Evolutionary conservation across 2,888 invertebrate genomes (phyloP).

Genomic region (Nemapogon koenigi): DNA sequence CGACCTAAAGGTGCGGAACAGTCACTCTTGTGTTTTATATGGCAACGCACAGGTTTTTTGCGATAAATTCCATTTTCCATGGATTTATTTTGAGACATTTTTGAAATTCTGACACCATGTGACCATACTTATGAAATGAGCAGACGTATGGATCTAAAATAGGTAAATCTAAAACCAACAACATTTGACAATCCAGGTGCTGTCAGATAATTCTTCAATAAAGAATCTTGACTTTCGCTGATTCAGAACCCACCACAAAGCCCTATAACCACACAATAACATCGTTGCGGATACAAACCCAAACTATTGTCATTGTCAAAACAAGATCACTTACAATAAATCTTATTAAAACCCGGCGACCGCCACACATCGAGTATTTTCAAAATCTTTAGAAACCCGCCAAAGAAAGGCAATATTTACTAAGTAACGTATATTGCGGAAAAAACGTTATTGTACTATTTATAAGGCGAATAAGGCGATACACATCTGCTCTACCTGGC

Average conservation of each 20-base stretch:
- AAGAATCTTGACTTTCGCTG: slow-evolving; percentile 34
- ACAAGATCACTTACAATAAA: slow-evolving; percentile 65
- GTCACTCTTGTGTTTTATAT: too few species aligned
- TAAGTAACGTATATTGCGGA: not conserved
- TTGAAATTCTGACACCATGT: too few species aligned
- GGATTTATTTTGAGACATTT: too few species aligned
- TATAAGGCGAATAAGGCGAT: slow-evolving; percentile 3
- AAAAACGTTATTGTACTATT: slow-evolving; percentile 2
- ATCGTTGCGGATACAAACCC: slow-evolving; percentile 42
- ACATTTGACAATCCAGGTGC: slow-evolving; percentile 10
- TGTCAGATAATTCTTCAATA: not conserved
- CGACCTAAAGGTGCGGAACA: too few species aligned
- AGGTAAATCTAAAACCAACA: slow-evolving; percentile 24
- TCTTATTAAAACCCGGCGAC: slow-evolving; percentile 46
- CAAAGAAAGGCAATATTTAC: slow-evolving; percentile 5
- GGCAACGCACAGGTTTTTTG: too few species aligned
- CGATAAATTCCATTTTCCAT: too few species aligned
- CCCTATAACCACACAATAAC: slow-evolving; percentile 46
- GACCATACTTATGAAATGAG: too few species aligned
- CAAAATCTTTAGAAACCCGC: slow-evolving; percentile 32
- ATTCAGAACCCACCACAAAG: slow-evolving; percentile 24
- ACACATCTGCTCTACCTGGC: slow-evolving; percentile 44
- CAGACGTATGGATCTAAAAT: too few species aligned
- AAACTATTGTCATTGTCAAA: slow-evolving; percentile 56
- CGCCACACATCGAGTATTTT: slow-evolving; percentile 3